Evolutionary conservation across 2,888 invertebrate species (phyloP), one percentile per base, ranked within the genome.

Genomic region (Ormyrus pomaceus): DNA sequence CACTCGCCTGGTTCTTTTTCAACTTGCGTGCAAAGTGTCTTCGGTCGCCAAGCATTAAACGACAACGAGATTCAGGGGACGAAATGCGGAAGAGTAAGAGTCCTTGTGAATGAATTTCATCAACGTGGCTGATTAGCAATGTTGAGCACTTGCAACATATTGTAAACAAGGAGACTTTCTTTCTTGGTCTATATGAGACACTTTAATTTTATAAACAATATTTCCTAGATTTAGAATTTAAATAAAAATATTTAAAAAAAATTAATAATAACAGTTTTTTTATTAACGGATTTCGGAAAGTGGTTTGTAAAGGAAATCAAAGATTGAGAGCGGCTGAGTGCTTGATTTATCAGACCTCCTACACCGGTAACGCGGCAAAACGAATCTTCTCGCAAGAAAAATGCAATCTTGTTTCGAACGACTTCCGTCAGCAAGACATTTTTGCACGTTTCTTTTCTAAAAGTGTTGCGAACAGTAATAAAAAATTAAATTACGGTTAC

Each of bases 281-380:
- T 11, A 75, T 75, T 58, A 51, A 50, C n/a, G 45, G 45, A 58
- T 75, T 11, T 51, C 59, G 50, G 10, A 8, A 59, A 53, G 69
- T 62, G 56, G 56, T 45, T 62, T 5, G 48, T 13, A 56, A 2
- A 59, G n/a, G 65, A 55, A 81, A 74, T 61, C 70, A 9, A 50
- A 70, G 61, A 73, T 70, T 77, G 73, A 19, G 6, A 46, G 45
- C 6, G 51, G 61, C 46, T 69, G 77, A 69, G 66, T 58, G 74
- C 78, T 81, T 71, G 81, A 81, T 81, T 80, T 77, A 53, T 64
- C 69, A 59, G 78, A 53, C 72, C 64, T 58, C 69, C 79, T 81
- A 69, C 62, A 61, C 80, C 83, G 80, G 80, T 80, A 83, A 82
- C 73, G 75, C 77, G 78, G 76, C 66, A 80, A 83, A 82, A 82